Evolutionary conservation across 2,888 invertebrate species (phyloP).

Genomic region (Alloplasta piceator): DNA sequence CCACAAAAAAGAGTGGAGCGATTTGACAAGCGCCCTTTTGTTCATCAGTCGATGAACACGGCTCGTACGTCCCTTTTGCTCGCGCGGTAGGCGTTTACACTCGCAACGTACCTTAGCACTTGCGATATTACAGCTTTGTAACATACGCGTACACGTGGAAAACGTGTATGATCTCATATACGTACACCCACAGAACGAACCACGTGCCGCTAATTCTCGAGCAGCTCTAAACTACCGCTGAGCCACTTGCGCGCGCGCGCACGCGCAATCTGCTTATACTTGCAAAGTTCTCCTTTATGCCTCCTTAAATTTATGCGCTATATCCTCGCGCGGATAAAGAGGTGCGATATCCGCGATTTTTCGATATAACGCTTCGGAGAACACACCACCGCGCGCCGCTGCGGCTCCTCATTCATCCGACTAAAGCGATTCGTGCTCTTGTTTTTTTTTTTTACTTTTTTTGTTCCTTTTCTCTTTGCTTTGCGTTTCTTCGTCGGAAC

Average conservation of each 20-base stretch:
- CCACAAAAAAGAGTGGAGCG: too few species aligned
- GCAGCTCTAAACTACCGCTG: conserved; percentile 61
- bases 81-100: conserved; percentile 53
- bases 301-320: conserved; percentile 63
- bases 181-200: conserved; percentile 51
- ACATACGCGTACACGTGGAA: conserved; percentile 6
- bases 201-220: conserved; percentile 66
- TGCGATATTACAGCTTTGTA: background rate
- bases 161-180: conserved; percentile 30
- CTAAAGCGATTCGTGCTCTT: too few species aligned
- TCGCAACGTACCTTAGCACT: conserved; percentile 15
- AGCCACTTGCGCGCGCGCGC: conserved; percentile 52
- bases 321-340: conserved; percentile 61
- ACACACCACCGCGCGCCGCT: too few species aligned
- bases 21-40: too few species aligned
- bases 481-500: background rate
- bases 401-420: too few species aligned
- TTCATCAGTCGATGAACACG: too few species aligned
- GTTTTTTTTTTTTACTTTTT: too few species aligned
- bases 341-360: too few species aligned
- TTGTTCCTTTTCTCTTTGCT: conserved; percentile 5
- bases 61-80: conserved; percentile 52
- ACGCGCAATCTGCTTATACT: conserved; percentile 59
- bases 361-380: too few species aligned
- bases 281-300: conserved; percentile 59